These are phyloP conservation scores for Rhea americana DNA, from an alignment of 2,113 vertebrate genomes.

Conservation along the genomic window DNA sequence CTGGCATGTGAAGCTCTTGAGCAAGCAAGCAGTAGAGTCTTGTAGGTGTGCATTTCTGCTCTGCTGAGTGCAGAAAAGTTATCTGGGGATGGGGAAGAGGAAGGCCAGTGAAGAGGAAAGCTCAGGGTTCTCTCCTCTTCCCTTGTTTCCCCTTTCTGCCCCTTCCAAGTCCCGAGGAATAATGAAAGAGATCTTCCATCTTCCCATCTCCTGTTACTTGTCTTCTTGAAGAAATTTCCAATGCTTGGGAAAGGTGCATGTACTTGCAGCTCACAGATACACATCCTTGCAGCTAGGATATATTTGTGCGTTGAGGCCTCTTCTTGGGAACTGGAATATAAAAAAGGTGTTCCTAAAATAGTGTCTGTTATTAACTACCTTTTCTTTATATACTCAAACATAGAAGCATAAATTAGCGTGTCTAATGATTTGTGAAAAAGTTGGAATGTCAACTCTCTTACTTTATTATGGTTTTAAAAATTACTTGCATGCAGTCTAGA, in stretches of 20 bases:
- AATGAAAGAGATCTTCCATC: background rate
- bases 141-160: background rate
- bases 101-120: background rate
- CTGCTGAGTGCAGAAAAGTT: background rate
- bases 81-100: background rate
- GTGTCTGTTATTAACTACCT: background rate
- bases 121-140: background rate
- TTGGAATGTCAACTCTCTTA: background rate
- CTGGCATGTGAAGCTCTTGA: background rate
- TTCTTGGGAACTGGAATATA: background rate
- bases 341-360: background rate
- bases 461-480: conserved; percentile 42
- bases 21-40: background rate
- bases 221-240: background rate
- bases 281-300: background rate
- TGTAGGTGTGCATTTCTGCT: background rate
- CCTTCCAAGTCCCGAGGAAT: background rate
- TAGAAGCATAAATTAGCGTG: background rate
- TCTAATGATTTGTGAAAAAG: background rate
- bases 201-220: background rate
- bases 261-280: background rate
- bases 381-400: background rate
- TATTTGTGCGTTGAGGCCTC: background rate
- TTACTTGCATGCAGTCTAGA: conserved; percentile 9
- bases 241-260: background rate